Percentiles rank a stretch among this genome's conserved stretches.
Evolutionary conservation across 1,140 invertebrate species (phyloP).

Genomic region (Mactra quadrangularis): DNA sequence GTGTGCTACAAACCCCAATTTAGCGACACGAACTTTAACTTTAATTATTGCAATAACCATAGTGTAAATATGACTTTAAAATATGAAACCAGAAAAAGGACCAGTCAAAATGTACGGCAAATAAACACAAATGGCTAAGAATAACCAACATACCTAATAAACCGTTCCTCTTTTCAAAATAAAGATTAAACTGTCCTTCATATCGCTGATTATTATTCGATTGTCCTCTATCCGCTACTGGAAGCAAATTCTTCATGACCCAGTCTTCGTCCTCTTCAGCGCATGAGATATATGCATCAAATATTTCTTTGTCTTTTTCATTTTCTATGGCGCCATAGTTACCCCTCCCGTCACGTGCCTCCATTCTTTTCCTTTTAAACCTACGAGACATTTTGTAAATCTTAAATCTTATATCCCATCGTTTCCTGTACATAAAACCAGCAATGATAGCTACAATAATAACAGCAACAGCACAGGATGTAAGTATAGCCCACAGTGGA

Average conservation of each 20-base stretch:
- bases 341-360: constrained; percentile 29
- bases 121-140: too few relatives aligned
- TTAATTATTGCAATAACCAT: too few relatives aligned
- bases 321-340: constrained; percentile 4
- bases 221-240: constrained; percentile 65
- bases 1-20: too few relatives aligned
- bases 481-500: constrained; percentile 62
- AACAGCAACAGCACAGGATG: constrained; percentile 26
- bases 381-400: constrained; percentile 48
- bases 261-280: constrained; percentile 66
- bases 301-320: constrained; percentile 43
- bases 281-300: constrained; percentile 70
- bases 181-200: constrained; percentile 64
- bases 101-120: too few relatives aligned
- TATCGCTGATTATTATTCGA: constrained; percentile 17
- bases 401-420: constrained; percentile 68
- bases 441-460: constrained; percentile 57
- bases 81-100: too few relatives aligned
- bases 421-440: constrained; percentile 60
- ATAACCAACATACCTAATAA: constrained; percentile 41
- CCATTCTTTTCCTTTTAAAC: background rate
- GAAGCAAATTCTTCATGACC: constrained; percentile 65
- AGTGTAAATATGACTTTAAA: too few relatives aligned
- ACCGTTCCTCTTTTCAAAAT: constrained; percentile 65
- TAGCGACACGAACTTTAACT: too few relatives aligned